Conservation (phyloP, 2,113 vertebrate genomes). For the Physeter macrocephalus region DNA sequence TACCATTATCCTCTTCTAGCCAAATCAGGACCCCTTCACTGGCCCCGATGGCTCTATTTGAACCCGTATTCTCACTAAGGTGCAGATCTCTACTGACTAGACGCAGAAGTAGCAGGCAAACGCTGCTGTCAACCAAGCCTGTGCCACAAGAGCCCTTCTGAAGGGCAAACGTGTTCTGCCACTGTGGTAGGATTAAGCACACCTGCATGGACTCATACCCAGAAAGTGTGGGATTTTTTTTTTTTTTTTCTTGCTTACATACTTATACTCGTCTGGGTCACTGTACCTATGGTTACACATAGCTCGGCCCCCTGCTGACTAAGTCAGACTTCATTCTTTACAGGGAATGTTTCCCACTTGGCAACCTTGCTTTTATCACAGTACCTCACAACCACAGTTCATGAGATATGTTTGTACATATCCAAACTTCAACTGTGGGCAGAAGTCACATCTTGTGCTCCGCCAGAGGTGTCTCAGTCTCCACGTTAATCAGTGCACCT, state of each 20-base stretch:
- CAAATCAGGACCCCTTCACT: neutral
- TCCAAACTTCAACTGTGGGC: neutral
- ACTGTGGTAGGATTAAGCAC: neutral
- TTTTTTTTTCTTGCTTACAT: neutral
- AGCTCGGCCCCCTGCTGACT: neutral
- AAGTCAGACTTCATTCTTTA: neutral
- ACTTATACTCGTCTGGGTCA: neutral
- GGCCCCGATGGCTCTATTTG: neutral
- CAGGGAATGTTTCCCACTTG: neutral
- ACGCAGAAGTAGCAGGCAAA: neutral
- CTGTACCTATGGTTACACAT: neutral
- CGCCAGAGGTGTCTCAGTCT: neutral
- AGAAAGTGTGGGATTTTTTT: neutral
- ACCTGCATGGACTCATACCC: neutral
- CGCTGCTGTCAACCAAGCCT: neutral
- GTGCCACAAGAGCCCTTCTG: neutral
- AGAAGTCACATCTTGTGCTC: neutral
- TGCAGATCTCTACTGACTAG: neutral
- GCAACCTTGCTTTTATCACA: neutral
- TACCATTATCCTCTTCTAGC: neutral
- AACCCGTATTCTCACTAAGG: fast-evolving
- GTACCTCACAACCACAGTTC: neutral
- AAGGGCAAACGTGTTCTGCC: neutral
- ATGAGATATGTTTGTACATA: neutral
- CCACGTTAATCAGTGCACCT: neutral